Evolutionary conservation across 2,888 invertebrate genomes (phyloP), one percentile per base, ranked within the genome.

Genomic region (Petrophora chlorosata): DNA sequence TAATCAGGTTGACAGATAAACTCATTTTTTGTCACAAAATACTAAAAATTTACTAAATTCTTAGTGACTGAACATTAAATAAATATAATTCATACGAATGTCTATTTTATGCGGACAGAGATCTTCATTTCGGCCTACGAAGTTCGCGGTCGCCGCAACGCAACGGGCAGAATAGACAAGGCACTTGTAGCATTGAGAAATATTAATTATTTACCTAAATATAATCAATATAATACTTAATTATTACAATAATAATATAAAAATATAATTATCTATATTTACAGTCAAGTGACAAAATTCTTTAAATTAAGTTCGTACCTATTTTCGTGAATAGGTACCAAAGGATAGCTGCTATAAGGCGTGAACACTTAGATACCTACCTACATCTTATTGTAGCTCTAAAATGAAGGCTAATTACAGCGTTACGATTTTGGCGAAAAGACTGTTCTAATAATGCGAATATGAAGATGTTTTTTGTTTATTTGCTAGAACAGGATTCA

Each of bases 201-300:
- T 77, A 77, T 71, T 61, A 69, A 70, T 62, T 54, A 40, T 69
- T 54, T 54, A 59, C 66, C 74, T 76, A 73, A 72, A 74, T 52
- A 68, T 73, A 76, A 78, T 69, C 64, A 75, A 74, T 73, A 67
- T 68, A 74, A 75, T 82, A 76, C 76, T 79, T 81, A 82, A 76
- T 68, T 70, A 74, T 77, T 76, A 62, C 60, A 62, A 75, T 72
- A 79, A 84, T 83, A 80, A 79, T 87, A 88, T 82, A 88, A 88
- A 88, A 89, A 87, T 86, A 86, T 87, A 85, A 73, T 70, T 69
- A 76, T 84, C 82, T 84, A 86, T 89, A 87, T 88, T 79, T 87
- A 89, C 88, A 89, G 65, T 70, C 67, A 67, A 68, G 56, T 74
- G 79, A 79, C 71, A 78, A 72, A 79, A 79, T 76, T 72, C 67